Evolutionary conservation across 2,888 invertebrate genomes (phyloP), one percentile per base, ranked within the genome.

Genomic region (Dendrolimus pini): DNA sequence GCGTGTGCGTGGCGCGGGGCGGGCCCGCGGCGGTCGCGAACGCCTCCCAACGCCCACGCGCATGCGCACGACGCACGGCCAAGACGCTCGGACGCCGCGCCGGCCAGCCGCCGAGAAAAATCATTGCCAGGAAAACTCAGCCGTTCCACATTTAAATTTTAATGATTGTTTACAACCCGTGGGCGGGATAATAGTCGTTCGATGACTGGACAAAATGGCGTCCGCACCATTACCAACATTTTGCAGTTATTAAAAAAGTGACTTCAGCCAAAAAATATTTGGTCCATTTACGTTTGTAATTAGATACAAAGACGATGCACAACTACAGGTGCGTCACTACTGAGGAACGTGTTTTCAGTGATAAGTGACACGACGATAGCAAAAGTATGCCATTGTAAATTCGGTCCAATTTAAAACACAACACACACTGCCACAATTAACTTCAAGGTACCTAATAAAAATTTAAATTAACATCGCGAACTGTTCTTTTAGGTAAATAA

Each of bases 21-120:
- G 87, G 90, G 85, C 83, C 69, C 74, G 78, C 76, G 75, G 72
- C 78, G 79, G 86, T 90, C 91, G 91, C 90, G 88, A 84, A 81
- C 88, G 85, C 91, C 91, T 90, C 87, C 92, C 89, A 85, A 84
- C 91, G 90, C 85, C 92, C 85, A 80, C 87, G 86, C 88, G 84
- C 85, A 80, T 82, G 89, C 90, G 89, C 85, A 75, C 77, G 62
- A 58, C 64, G 71, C 77, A 72, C 80, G 91, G 91, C 90, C 88
- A 84, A 81, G 87, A 85, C 91, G 91, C 89, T 86, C 92, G 89
- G 85, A 84, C 91, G 90, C 85, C 92, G 85, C 80, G 87, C 85
- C 88, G 84, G 76, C 72, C 80, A 66, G 67, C 71, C 69, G 74
- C 70, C 75, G 76, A 83, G 86, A 86, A 86, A 86, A 89, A 85